Evolutionary conservation across 2,888 invertebrate species (phyloP), one percentile per base, ranked within the genome.

Genomic region (Idaea biselata): DNA sequence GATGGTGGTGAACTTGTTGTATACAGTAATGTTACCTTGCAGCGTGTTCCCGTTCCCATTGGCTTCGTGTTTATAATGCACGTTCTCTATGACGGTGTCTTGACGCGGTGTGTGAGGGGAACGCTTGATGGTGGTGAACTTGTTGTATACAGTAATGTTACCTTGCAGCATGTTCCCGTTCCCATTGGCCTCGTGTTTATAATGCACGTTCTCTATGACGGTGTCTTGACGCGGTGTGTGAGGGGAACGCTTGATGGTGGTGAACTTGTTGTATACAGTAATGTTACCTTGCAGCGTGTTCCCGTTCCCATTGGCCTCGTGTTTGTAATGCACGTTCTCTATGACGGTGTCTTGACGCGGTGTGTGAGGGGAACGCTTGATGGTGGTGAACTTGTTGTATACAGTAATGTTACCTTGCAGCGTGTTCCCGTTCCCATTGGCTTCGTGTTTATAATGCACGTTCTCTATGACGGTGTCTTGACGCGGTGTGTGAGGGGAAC

Each of bases 1-100:
- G 57, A 95, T 95, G 16, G 95, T 95, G 58, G 95, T 95, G 80
- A 94, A 95, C 81, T 95, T 95, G 79, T 95, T 95, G n/a, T n/a
- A n/a, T n/a, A n/a, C n/a, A n/a, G n/a, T n/a, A n/a, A 64, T 94
- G 78, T 77, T 62, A 91, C 89, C 90, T 59, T 92, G 91, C 59
- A 82, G 81, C 1, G 90, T 80, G 55, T 87, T 88, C 1, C 92
- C 92, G 32, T 32, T 32, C 32, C 32, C 32, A 75, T 94, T 92
- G 14, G 73, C 70, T 25, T 92, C 91, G n/a, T n/a, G n/a, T 72
- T 88, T 88, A 73, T 80, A 93, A 75, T 90, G 81, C 60, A 89
- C 89, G 77, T 93, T 93, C 71, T 93, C 93, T 66, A 93, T 92
- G 2, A 93, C 93, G 0, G 93, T 93, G 33, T 92, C 89, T 84